Percentiles rank a stretch among this genome's conserved stretches.
These are phyloP conservation scores for Diogma glabrata DNA, from an alignment of 2,888 invertebrate genomes.

Conservation along the genomic window DNA sequence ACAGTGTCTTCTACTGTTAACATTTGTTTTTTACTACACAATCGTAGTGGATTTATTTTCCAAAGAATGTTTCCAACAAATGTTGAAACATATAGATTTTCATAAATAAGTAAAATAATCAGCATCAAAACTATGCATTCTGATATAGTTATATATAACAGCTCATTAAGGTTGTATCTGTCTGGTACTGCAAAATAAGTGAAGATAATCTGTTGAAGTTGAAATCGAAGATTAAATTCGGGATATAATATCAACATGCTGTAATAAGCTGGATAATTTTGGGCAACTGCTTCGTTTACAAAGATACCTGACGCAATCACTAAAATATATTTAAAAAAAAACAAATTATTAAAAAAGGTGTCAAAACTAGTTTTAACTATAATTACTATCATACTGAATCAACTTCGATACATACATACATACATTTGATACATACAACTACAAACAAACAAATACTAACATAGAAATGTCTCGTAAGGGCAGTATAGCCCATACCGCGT, in stretches of 20 bases:
- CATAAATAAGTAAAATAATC: neutral
- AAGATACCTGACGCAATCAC: no score
- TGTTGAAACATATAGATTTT: neutral
- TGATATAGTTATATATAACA: neutral
- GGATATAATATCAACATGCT: slow-evolving; percentile 5
- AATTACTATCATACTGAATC: no score
- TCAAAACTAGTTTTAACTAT: no score
- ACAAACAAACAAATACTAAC: no score
- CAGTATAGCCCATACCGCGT: no score
- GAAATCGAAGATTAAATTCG: slow-evolving; percentile 2
- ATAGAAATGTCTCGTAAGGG: no score
- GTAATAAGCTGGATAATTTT: neutral
- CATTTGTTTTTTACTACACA: slow-evolving; percentile 10
- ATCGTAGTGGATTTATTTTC: neutral
- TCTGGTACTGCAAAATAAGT: neutral
- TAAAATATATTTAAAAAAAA: no score
- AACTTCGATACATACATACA: no score
- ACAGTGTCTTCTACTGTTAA: slow-evolving; percentile 14
- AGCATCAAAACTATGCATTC: neutral
- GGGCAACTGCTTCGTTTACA: neutral
- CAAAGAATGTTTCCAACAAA: neutral
- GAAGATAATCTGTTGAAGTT: neutral
- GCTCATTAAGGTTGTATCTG: neutral
- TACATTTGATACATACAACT: no score
- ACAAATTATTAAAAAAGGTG: no score